Conservation (phyloP, 2,113 vertebrate species). For the Scatophagus argus region DNA sequence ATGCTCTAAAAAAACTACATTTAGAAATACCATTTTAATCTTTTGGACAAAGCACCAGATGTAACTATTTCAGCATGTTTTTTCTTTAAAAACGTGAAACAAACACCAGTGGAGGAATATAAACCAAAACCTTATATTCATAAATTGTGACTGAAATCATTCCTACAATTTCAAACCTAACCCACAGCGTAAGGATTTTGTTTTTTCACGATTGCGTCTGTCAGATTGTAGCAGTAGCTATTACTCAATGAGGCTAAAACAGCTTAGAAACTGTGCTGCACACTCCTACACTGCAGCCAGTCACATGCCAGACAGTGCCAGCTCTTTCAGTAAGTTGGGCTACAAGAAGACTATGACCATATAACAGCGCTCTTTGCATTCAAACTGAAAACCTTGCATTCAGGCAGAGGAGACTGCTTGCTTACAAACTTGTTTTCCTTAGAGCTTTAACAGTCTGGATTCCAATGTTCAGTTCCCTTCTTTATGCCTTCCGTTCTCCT, state of each 20-base stretch:
- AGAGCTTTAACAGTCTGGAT: slow-evolving; percentile 47
- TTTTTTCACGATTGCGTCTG: background rate
- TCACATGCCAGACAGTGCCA: slow-evolving; percentile 19
- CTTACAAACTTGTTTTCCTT: slow-evolving; percentile 44
- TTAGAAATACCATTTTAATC: background rate
- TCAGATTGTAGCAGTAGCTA: background rate
- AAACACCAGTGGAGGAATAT: background rate
- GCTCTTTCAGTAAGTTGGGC: slow-evolving; percentile 8
- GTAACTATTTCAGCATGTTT: background rate
- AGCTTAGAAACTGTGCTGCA: slow-evolving; percentile 21
- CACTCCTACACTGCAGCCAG: slow-evolving; percentile 23
- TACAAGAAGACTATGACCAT: background rate
- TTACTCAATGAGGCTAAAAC: slow-evolving; percentile 35
- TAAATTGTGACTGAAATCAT: background rate
- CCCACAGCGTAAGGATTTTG: too few species aligned
- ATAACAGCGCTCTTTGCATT: slow-evolving; percentile 1
- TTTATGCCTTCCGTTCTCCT: slow-evolving; percentile 32
- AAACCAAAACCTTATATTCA: background rate
- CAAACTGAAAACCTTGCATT: slow-evolving; percentile 5
- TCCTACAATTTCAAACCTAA: background rate
- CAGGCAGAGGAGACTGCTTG: slow-evolving; percentile 32
- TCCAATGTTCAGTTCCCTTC: slow-evolving; percentile 25
- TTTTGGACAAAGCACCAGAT: background rate
- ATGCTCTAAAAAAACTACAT: background rate
- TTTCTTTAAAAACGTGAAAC: background rate